Conservation (phyloP, 37 sponge, comb jelly and placozoan genomes). For the Amphimedon queenslandica region DNA sequence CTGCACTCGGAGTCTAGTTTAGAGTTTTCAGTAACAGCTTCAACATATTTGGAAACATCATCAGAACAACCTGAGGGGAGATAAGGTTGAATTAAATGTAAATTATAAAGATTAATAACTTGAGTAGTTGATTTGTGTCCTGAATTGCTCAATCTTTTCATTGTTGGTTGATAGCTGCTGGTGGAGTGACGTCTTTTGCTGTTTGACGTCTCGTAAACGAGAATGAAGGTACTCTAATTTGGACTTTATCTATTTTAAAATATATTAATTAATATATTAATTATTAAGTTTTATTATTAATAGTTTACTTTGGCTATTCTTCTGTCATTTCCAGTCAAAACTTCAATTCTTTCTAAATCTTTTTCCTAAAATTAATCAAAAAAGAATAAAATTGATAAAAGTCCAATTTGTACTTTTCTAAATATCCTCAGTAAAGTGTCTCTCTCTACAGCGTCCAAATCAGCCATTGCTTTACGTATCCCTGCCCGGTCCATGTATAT, state of each 20-base stretch:
- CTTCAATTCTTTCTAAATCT: constrained; percentile 27
- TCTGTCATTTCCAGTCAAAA: constrained; percentile 19
- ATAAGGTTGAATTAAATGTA: too few species aligned
- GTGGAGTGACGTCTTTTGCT: constrained; percentile 31
- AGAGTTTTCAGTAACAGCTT: constrained; percentile 32
- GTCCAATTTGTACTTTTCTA: constrained; percentile 27
- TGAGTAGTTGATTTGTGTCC: constrained; percentile 36
- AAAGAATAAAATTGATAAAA: background rate
- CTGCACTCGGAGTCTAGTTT: constrained; percentile 51
- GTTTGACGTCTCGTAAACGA: constrained; percentile 19
- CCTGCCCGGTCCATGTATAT: constrained; percentile 44
- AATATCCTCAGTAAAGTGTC: constrained; percentile 51
- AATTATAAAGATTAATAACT: too few species aligned
- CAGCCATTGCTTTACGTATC: constrained; percentile 53
- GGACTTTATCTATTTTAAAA: constrained; percentile 28
- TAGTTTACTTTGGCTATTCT: constrained; percentile 29
- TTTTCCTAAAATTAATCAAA: constrained; percentile 31
- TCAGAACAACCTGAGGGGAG: background rate
- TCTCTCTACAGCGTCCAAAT: constrained; percentile 53
- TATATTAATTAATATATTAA: too few species aligned
- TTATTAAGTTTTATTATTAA: too few species aligned
- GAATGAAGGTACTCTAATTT: constrained; percentile 15
- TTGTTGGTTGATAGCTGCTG: constrained; percentile 54
- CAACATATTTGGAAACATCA: constrained; percentile 32
- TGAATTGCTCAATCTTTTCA: constrained; percentile 38